Base-by-base conservation (phyloP, 2,797 vertebrate species). In the Pseudochromis fuscus region DNA sequence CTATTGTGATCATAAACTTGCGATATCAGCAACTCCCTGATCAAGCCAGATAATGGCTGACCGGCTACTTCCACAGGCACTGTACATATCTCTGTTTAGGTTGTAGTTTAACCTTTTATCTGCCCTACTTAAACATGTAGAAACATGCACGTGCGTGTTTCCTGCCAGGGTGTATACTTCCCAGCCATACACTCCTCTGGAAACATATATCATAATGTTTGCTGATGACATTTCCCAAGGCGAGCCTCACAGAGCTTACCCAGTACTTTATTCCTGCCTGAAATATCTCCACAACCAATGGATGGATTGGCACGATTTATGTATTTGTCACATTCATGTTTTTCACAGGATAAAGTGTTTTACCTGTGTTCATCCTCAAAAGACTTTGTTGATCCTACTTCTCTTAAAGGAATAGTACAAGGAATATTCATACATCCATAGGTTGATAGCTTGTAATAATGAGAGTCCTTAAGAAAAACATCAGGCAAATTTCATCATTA, bases 121-220 rank as follows among this genome's bases (percentile, higher is more conserved):
- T 23, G 48, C 50, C 51, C 48, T 61, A 2, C 65, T 72, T 49
- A 60, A 73, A 76, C 68, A 77, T 51, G 58, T 28, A 28, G 7
- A 4, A 25, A 67, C 71, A 63, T 28, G 57, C 68, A 60, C 28
- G 15, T 56, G 50, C 64, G 56, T 15, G n/a, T 65, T 13, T 79
- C 40, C 51, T 61, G 49, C 15, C 25, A 37, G 24, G 38, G 23
- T 58, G 7, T 62, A 52, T 21, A 52, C 30, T 40, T 48, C 44
- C 30, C 49, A 18, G 15, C 15, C 40, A 12, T 27, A 5, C 18
- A 38, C 66, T 68, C 45, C 19, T 48, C 44, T 25, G 40, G 40
- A 42, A 42, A 4, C 38, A 16, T 38, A 4, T 5, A 40, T 3
- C n/a, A 19, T 18, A 3, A 19, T 19, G 40, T 42, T 15, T 16